Evolutionary conservation across 2,113 vertebrate genomes (phyloP), one percentile per base, ranked within the genome.

Genomic region (Equus quagga): DNA sequence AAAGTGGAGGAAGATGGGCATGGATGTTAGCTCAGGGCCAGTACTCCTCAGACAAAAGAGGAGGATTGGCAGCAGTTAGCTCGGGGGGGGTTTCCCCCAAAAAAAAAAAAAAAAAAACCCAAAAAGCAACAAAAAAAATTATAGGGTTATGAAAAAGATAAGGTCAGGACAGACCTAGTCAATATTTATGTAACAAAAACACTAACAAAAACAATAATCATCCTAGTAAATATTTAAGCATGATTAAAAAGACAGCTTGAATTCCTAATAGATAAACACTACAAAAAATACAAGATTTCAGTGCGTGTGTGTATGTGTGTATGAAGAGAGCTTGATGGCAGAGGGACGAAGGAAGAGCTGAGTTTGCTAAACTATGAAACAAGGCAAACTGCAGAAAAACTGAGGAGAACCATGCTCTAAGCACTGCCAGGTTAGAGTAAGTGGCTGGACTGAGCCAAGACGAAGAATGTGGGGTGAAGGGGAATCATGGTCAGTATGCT

Each of bases 401-500:
- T 8, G 7, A 69, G 15, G 65, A 67, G 64, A 69, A n/a, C 0
- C 13, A 5, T 0, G 3, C 23, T 24, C 7, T 6, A 21, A 31
- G n/a, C 21, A 44, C 4, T 8, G 14, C 1, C 3, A 7, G 3
- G 36, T 31, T 60, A 7, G 11, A 31, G 49, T 2, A 11, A 7
- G 8, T 6, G 23, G 60, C 24, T n/a, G 28, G 5, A 17, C 1
- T 11, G n/a, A 23, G 17, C 18, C 23, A 28, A 21, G 15, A 31
- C 46, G 17, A 65, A n/a, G 62, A 54, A 5, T 1, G 7, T 10
- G 44, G 65, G 44, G 24, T 33, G 23, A n/a, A 28, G 3, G 18
- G 62, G 18, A 11, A 13, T 33, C 5, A 0, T 1, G 9, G 28
- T 13, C 13, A 12, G 21, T 5, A 3, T 0, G 1, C 2, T 36